These are phyloP conservation scores for Orthosia gracilis DNA, from an alignment of 2,888 invertebrate genomes.

Conservation along the genomic window DNA sequence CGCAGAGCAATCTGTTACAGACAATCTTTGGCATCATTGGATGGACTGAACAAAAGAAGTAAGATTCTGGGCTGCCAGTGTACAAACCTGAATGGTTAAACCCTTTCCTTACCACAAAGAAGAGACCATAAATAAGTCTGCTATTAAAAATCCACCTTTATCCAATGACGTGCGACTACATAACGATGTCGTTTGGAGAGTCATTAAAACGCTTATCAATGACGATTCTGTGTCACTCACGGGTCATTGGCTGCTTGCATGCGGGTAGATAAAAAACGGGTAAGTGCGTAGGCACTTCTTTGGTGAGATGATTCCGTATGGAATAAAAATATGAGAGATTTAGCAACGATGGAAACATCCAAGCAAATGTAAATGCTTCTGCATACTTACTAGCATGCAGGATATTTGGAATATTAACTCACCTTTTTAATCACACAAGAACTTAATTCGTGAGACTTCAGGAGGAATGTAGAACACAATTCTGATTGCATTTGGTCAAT, in stretches of 20 bases:
- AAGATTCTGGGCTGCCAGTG: too few relatives aligned
- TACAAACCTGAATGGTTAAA: too few relatives aligned
- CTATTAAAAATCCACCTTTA: constrained; percentile 13
- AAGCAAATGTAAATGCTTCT: too few relatives aligned
- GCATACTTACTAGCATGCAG: too few relatives aligned
- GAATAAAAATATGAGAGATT: neutral
- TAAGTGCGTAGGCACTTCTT: constrained; percentile 21
- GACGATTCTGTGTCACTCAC: constrained; percentile 44
- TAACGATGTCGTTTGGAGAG: constrained; percentile 47
- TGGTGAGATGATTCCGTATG: constrained; percentile 35
- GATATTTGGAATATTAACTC: too few relatives aligned
- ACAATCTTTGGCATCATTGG: too few relatives aligned
- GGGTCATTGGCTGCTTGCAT: constrained; percentile 67
- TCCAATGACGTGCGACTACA: constrained; percentile 15
- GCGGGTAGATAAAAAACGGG: constrained; percentile 69
- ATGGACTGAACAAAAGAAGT: too few relatives aligned
- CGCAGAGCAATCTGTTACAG: too few relatives aligned
- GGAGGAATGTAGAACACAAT: neutral
- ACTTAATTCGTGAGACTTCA: neutral
- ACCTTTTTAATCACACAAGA: too few relatives aligned
- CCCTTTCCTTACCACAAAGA: too few relatives aligned
- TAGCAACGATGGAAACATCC: neutral
- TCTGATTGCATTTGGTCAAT: neutral
- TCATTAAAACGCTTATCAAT: constrained; percentile 65
- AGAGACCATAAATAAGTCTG: neutral